These are phyloP conservation scores for Trididemnum nubilum DNA, from an alignment of 23 tunicate genomes.

Conservation along the genomic window DNA sequence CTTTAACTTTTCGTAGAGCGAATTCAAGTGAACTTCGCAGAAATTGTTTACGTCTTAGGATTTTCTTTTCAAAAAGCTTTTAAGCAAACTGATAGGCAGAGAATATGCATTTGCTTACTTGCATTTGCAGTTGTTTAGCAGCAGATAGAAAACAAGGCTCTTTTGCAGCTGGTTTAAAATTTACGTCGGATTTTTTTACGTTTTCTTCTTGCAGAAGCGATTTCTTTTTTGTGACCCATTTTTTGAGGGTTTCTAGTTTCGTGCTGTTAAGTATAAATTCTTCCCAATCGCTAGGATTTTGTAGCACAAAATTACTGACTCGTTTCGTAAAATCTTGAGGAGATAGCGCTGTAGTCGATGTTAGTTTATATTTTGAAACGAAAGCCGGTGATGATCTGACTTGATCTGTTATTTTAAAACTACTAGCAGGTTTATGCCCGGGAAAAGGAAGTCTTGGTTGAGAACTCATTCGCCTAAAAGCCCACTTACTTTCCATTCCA, in stretches of 20 bases:
- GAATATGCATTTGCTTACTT: too few relatives aligned
- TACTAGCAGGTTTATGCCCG: slow-evolving; percentile 32
- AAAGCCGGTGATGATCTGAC: slow-evolving; percentile 35
- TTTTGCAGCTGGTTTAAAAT: too few relatives aligned
- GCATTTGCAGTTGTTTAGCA: too few relatives aligned
- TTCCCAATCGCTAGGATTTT: slow-evolving; percentile 26
- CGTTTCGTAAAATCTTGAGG: neutral
- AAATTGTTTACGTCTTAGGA: too few relatives aligned
- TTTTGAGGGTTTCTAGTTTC: slow-evolving; percentile 40
- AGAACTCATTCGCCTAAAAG: slow-evolving; percentile 72
- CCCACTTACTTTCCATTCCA: slow-evolving; percentile 66
- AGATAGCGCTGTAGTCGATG: neutral
- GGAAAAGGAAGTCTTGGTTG: slow-evolving; percentile 86
- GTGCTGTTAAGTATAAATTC: slow-evolving; percentile 41
- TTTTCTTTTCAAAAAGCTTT: too few relatives aligned
- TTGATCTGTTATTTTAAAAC: neutral
- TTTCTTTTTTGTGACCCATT: slow-evolving; percentile 53
- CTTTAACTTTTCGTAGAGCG: too few relatives aligned
- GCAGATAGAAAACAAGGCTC: too few relatives aligned
- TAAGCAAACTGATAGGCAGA: too few relatives aligned
- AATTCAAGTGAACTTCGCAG: too few relatives aligned
- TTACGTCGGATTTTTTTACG: neutral
- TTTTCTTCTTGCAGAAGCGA: neutral
- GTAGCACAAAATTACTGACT: slow-evolving; percentile 27
- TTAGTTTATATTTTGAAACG: neutral